Percentiles rank a stretch among this genome's conserved stretches.
Evolutionary conservation across 1,140 invertebrate species (phyloP).

Genomic region (Drosophila nigromelanica): DNA sequence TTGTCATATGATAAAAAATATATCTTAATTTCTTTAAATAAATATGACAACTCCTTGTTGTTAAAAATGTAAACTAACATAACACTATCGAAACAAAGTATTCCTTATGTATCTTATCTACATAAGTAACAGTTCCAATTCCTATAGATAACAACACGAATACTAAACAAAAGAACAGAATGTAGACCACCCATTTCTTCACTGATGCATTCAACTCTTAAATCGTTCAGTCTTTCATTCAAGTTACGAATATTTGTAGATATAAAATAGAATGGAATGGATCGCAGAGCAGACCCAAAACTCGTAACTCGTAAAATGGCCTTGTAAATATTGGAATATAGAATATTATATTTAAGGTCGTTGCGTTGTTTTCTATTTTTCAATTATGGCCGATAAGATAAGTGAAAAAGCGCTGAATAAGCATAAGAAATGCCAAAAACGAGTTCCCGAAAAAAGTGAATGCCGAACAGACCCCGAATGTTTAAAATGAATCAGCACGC

Average conservation of each 20-base stretch:
- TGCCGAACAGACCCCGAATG: constrained; percentile 6
- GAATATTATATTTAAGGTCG: constrained; percentile 65
- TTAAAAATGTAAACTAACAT: too few relatives aligned
- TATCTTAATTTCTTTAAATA: too few relatives aligned
- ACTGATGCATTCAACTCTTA: neutral
- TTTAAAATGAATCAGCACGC: constrained; percentile 34
- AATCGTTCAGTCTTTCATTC: too few relatives aligned
- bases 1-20: too few relatives aligned
- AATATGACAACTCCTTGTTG: too few relatives aligned
- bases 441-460: constrained; percentile 28
- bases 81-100: too few relatives aligned
- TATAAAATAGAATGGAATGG: neutral
- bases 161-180: too few relatives aligned
- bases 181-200: neutral
- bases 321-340: constrained; percentile 34
- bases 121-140: too few relatives aligned
- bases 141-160: too few relatives aligned
- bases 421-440: constrained; percentile 6
- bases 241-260: too few relatives aligned
- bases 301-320: constrained; percentile 31
- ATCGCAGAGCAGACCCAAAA: neutral
- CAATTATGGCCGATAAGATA: constrained; percentile 76
- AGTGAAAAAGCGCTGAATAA: constrained; percentile 20
- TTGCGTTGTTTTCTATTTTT: constrained; percentile 27
- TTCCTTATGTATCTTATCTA: too few relatives aligned